Conservation (phyloP, 2,113 vertebrate species). For the Dolichallabes microphthalmus region DNA sequence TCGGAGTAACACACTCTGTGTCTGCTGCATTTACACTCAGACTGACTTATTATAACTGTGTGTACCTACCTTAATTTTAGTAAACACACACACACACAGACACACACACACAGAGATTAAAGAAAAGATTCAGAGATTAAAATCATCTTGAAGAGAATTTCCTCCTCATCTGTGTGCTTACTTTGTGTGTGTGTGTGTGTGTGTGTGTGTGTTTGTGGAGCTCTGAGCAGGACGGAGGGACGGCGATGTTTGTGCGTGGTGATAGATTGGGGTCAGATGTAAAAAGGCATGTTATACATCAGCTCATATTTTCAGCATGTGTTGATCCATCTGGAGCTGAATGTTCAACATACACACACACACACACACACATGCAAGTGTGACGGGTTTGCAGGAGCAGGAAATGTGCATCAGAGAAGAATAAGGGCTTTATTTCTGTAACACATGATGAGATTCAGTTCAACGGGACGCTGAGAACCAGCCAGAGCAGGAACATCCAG, state of each 20-base stretch:
- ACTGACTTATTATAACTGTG: too few species aligned
- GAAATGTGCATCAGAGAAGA: conserved; percentile 47
- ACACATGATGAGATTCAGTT: conserved; percentile 15
- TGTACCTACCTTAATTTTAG: too few species aligned
- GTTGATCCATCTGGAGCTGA: conserved; percentile 78
- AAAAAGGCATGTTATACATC: conserved; percentile 67
- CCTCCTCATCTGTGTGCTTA: too few species aligned
- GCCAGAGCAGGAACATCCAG: neutral
- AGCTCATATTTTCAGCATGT: conserved; percentile 76
- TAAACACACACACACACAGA: too few species aligned
- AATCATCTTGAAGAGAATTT: too few species aligned
- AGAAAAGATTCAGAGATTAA: too few species aligned
- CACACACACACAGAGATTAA: too few species aligned
- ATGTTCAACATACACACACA: conserved; percentile 64
- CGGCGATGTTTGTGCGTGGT: conserved; percentile 62
- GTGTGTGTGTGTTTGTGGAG: neutral
- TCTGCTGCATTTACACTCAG: too few species aligned
- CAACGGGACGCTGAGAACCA: too few species aligned
- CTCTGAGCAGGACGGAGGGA: conserved; percentile 50
- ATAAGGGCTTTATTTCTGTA: neutral
- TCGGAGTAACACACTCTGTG: neutral
- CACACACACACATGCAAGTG: conserved; percentile 60
- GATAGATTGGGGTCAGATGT: conserved; percentile 76
- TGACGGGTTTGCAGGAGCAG: conserved; percentile 62
- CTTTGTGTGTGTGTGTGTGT: too few species aligned